These are phyloP conservation scores for Acrocephalus arundinaceus DNA, from an alignment of 2,113 vertebrate genomes.

Conservation along the genomic window DNA sequence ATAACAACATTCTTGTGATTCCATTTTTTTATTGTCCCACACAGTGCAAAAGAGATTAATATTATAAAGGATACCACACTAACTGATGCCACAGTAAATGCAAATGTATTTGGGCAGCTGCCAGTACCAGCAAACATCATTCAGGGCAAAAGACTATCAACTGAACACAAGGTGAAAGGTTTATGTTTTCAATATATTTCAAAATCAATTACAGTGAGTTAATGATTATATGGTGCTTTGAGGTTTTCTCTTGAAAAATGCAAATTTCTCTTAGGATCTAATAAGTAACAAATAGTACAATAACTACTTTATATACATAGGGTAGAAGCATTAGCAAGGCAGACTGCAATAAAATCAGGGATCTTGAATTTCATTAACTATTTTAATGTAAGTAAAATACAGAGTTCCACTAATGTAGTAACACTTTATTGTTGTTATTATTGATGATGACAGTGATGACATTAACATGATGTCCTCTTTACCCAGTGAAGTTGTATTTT, in stretches of 20 bases:
- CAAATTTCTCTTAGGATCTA: background rate
- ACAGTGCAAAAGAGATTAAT: background rate
- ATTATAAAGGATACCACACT: background rate
- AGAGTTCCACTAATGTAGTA: background rate
- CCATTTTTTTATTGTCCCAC: background rate
- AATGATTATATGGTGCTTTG: constrained; percentile 4
- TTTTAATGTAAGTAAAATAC: background rate
- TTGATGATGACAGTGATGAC: background rate
- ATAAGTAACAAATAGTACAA: background rate
- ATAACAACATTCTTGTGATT: background rate
- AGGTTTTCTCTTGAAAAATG: constrained; percentile 38
- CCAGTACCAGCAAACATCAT: background rate
- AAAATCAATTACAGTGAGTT: constrained; percentile 38
- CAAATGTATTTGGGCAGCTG: background rate
- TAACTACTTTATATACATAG: background rate
- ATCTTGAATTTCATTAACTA: constrained; percentile 10
- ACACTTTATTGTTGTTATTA: background rate
- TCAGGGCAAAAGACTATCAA: background rate
- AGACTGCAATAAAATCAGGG: background rate
- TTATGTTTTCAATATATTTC: constrained; percentile 1
- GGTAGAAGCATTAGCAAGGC: background rate
- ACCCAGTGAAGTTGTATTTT: background rate
- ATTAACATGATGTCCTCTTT: background rate
- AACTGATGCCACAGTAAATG: background rate
- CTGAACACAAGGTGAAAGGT: constrained; percentile 2